These are phyloP conservation scores for pig (Sus scrofa) DNA, from an alignment of 2,113 vertebrate genomes.

Conservation along the genomic window T2T-Sscrofa CM000819.6:78090501-78091000, in stretches of 20 bases:
- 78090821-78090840: neutral
- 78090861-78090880: neutral
- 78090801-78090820: neutral
- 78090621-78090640: too few relatives aligned
- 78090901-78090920: neutral
- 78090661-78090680: too few relatives aligned
- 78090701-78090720: neutral
- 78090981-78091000: neutral
- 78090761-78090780: neutral
- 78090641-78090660: too few relatives aligned
- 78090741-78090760: neutral
- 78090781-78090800: neutral
- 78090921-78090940: neutral
- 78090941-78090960: neutral
- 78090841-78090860: neutral
- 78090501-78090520: too few relatives aligned
- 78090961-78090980: neutral
- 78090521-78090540: too few relatives aligned
- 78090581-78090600: too few relatives aligned
- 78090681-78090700: neutral
- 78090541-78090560: too few relatives aligned
- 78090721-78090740: neutral
- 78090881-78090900: neutral
- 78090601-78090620: too few relatives aligned
- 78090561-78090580: too few relatives aligned